Percentiles rank a stretch among this genome's conserved stretches.
Conservation (phyloP, 2,113 vertebrate genomes). For the Ploceus nigricollis region DNA sequence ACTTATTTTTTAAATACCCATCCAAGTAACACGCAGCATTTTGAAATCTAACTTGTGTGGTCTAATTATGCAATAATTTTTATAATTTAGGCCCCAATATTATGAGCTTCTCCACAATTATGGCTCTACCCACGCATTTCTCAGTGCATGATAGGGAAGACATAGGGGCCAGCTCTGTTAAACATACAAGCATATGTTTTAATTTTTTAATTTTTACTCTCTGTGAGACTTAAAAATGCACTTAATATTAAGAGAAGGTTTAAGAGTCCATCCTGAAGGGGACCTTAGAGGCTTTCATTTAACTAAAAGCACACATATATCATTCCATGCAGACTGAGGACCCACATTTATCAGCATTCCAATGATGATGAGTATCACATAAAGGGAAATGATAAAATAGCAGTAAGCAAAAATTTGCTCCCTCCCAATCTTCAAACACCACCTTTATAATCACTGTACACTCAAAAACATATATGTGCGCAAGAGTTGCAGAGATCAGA, state of each 20-base stretch:
- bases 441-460: not conserved
- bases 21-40: conserved; percentile 46
- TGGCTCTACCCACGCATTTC: conserved; percentile 49
- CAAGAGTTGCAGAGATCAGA: not conserved
- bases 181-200: not conserved
- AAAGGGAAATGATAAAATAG: not conserved
- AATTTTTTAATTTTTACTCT: not conserved
- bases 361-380: not conserved
- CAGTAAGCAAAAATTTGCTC: not conserved
- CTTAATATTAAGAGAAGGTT: not conserved
- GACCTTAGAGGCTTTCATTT: not conserved
- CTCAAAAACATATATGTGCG: not conserved
- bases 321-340: not conserved
- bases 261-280: not conserved
- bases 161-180: conserved; percentile 6
- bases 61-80: conserved; percentile 66
- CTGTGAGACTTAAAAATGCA: not conserved
- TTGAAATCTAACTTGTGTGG: conserved; percentile 66
- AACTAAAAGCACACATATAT: not conserved
- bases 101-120: conserved; percentile 61
- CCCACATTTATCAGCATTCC: not conserved
- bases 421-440: not conserved
- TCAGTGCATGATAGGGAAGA: conserved; percentile 38
- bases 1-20: conserved; percentile 59
- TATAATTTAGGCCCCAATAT: conserved; percentile 61